Evolutionary conservation across 2,113 vertebrate species (phyloP).

Genomic region (Microcebus murinus): DNA sequence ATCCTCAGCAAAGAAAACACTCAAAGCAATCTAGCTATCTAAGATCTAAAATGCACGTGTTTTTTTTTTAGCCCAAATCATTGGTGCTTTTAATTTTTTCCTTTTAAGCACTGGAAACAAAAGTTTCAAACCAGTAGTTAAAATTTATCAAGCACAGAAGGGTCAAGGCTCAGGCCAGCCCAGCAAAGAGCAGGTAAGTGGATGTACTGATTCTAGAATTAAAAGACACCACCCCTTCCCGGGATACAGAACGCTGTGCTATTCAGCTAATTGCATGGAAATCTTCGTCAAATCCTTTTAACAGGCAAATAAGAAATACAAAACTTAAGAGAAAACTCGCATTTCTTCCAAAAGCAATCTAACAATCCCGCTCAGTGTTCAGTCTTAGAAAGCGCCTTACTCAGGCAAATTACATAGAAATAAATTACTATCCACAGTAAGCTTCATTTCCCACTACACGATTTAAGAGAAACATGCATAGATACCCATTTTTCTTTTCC

Average conservation of each 20-base stretch:
- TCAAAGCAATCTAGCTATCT: neutral
- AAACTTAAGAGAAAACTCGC: neutral
- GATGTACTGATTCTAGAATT: rapidly evolving
- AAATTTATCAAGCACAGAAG: neutral
- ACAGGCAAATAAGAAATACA: neutral
- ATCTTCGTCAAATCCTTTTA: neutral
- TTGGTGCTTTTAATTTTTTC: neutral
- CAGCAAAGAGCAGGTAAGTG: neutral
- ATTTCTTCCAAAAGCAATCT: neutral
- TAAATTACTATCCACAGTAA: neutral
- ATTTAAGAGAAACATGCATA: neutral
- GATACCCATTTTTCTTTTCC: neutral
- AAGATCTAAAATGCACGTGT: neutral
- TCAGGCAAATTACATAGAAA: neutral
- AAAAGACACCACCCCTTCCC: neutral
- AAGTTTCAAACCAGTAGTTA: neutral
- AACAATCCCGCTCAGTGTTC: neutral
- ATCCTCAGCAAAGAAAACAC: neutral
- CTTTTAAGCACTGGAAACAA: neutral
- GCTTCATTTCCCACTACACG: neutral
- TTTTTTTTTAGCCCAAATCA: neutral
- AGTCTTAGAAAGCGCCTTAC: neutral
- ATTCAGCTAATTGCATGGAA: neutral
- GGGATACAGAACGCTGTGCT: neutral
- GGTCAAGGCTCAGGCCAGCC: rapidly evolving